A percentile compares a stretch with the other conserved stretches of the same genome.
These are phyloP conservation scores for Nomada lathburiana DNA, from an alignment of 2,888 invertebrate species.

Conservation along the genomic window DNA sequence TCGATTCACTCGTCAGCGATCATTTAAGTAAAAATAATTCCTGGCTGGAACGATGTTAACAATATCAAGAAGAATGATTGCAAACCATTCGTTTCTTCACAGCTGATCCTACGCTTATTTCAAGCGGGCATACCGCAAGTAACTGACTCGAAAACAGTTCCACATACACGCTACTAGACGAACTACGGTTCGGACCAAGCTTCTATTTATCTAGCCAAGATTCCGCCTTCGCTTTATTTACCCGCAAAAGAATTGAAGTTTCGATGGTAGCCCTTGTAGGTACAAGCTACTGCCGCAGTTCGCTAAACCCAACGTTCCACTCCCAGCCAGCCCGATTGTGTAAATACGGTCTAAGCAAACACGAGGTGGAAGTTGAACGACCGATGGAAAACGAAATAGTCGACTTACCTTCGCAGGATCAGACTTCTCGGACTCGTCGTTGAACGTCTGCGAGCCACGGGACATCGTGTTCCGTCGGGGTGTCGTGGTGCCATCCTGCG, in stretches of 20 bases:
- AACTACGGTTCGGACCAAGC: background rate
- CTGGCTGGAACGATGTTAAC: too few species aligned
- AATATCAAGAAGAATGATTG: background rate
- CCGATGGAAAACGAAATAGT: slow-evolving; percentile 30
- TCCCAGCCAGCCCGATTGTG: background rate
- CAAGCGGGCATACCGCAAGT: background rate
- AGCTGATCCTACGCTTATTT: slow-evolving; percentile 22
- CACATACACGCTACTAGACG: background rate
- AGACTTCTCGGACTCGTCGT: slow-evolving; percentile 79
- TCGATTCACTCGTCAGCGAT: too few species aligned
- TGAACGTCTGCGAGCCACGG: slow-evolving; percentile 79
- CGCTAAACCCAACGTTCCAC: background rate
- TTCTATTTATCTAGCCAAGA: slow-evolving; percentile 28
- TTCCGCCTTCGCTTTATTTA: slow-evolving; percentile 25
- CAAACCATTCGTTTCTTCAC: slow-evolving; percentile 2
- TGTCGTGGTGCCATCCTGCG: slow-evolving; percentile 81
- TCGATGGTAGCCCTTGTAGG: slow-evolving; percentile 1
- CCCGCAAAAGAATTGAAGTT: slow-evolving; percentile 23
- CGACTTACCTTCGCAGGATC: slow-evolving; percentile 81
- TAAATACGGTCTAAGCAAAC: slow-evolving; percentile 32
- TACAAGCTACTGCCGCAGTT: background rate
- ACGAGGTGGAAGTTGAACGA: slow-evolving; percentile 9
- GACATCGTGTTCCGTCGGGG: slow-evolving; percentile 77
- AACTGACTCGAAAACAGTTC: background rate
- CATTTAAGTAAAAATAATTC: too few species aligned